These are phyloP conservation scores for Rhinolophus ferrumequinum DNA, from an alignment of 2,113 vertebrate species.

Conservation along the genomic window DNA sequence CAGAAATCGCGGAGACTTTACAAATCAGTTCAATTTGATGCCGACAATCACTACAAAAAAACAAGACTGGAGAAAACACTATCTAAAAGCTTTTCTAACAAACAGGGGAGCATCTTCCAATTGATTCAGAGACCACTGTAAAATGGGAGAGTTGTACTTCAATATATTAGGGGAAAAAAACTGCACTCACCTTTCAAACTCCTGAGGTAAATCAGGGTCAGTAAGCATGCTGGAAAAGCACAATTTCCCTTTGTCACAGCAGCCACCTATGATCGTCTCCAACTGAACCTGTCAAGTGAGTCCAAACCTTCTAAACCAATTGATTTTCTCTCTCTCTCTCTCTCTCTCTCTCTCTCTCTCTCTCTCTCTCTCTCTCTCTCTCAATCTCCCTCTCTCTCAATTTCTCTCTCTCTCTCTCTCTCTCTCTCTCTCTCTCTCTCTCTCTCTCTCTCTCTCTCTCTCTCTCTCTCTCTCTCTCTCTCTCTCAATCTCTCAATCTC, in stretches of 20 bases:
- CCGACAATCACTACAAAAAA: slow-evolving; percentile 62
- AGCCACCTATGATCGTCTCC: slow-evolving; percentile 94
- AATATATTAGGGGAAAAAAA: slow-evolving; percentile 61
- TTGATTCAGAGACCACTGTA: slow-evolving; percentile 69
- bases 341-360: slow-evolving; percentile 81
- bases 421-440: slow-evolving; percentile 69
- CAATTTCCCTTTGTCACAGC: slow-evolving; percentile 91
- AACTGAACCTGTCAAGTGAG: slow-evolving; percentile 93
- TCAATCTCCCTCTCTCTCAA: slow-evolving; percentile 66
- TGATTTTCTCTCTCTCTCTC: slow-evolving; percentile 84
- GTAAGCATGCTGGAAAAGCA: slow-evolving; percentile 97
- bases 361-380: slow-evolving; percentile 65
- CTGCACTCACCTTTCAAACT: slow-evolving; percentile 97
- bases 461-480: slow-evolving; percentile 81
- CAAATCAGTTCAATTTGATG: slow-evolving; percentile 74
- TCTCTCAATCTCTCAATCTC: slow-evolving; percentile 37
- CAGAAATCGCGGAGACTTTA: slow-evolving; percentile 76
- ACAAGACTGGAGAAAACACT: slow-evolving; percentile 55
- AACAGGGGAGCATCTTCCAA: slow-evolving; percentile 72
- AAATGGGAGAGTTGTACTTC: slow-evolving; percentile 80
- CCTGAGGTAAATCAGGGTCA: slow-evolving; percentile 98
- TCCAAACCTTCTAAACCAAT: slow-evolving; percentile 94
- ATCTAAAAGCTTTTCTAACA: slow-evolving; percentile 47
- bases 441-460: slow-evolving; percentile 77
- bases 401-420: slow-evolving; percentile 77